These are phyloP conservation scores for Plebejus argus DNA, from an alignment of 2,888 invertebrate species.

Conservation along the genomic window DNA sequence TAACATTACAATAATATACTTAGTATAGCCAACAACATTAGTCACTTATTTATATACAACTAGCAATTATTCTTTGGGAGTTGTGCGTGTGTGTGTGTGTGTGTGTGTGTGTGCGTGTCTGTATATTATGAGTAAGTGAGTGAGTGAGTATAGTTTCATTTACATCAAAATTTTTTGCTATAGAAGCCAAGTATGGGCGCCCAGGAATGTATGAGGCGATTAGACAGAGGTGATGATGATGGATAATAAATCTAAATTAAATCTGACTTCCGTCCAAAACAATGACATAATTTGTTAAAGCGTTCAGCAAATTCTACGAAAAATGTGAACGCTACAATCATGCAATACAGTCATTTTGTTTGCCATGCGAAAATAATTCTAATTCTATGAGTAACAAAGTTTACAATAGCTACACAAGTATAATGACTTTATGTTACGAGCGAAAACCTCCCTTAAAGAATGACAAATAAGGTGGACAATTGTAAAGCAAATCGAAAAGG, in stretches of 20 bases:
- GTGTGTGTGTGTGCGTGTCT: too few relatives aligned
- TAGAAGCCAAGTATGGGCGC: too few relatives aligned
- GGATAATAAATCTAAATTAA: constrained; percentile 3
- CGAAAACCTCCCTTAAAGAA: not conserved
- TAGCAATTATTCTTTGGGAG: too few relatives aligned
- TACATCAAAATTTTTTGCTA: too few relatives aligned
- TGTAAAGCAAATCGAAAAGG: not conserved
- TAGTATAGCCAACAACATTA: too few relatives aligned
- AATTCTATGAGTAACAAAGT: not conserved
- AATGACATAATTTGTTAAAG: not conserved
- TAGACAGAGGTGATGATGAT: not conserved
- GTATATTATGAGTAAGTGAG: too few relatives aligned
- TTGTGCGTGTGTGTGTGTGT: too few relatives aligned
- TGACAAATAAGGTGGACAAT: not conserved
- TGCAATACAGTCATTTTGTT: not conserved
- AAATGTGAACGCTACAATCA: not conserved
- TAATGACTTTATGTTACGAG: not conserved
- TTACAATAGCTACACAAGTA: not conserved
- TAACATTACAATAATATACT: too few relatives aligned
- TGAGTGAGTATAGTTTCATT: too few relatives aligned
- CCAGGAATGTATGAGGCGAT: not conserved
- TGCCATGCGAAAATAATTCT: not conserved
- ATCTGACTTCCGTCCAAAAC: constrained; percentile 8
- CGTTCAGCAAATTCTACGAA: constrained; percentile 10
- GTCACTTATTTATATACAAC: too few relatives aligned